These are phyloP conservation scores for Gambusia yucatana DNA, from an alignment of 2,797 vertebrate species.

Conservation along the genomic window DNA sequence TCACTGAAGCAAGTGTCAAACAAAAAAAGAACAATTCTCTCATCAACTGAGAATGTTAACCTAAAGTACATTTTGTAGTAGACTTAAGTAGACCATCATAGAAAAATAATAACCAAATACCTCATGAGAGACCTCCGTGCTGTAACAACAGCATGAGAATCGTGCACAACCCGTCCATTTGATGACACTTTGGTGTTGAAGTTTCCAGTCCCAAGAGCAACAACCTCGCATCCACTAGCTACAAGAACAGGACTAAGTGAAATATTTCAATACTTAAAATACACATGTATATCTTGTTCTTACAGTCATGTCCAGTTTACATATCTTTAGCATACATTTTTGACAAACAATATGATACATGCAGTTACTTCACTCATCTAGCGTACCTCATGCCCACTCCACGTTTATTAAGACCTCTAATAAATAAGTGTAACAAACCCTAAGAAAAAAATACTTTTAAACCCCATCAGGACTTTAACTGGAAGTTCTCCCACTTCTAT, in stretches of 20 bases:
- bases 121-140: conserved; percentile 93
- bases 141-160: conserved; percentile 89
- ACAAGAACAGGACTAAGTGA: neutral
- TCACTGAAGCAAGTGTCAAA: neutral
- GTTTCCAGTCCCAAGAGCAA: conserved; percentile 91
- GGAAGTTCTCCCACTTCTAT: neutral
- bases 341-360: neutral
- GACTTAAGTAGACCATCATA: neutral
- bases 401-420: neutral
- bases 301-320: neutral
- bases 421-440: neutral
- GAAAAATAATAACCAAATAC: conserved; percentile 62
- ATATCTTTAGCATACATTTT: neutral
- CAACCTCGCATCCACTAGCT: conserved; percentile 83
- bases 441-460: neutral
- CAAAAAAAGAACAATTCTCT: neutral
- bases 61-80: neutral
- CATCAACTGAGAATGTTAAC: neutral
- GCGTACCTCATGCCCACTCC: neutral
- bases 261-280: neutral
- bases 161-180: conserved; percentile 87
- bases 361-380: neutral
- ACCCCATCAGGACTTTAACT: neutral
- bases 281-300: neutral
- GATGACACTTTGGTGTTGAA: conserved; percentile 82